Conservation (phyloP, 2,113 vertebrate species). For the Chaenogobius annularis region DNA sequence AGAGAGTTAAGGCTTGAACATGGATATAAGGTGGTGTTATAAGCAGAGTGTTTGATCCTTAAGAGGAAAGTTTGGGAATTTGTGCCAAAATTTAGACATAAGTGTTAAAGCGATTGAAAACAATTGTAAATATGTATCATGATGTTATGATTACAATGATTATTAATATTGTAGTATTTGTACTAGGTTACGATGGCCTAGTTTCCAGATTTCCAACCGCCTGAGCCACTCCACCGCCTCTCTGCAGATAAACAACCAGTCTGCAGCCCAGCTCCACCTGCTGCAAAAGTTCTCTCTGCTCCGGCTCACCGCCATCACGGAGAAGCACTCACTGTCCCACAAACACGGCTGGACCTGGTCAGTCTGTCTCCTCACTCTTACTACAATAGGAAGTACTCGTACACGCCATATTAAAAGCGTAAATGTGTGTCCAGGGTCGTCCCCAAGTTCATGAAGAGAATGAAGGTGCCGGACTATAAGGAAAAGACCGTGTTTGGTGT, state of each 20-base stretch:
- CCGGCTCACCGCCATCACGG: constrained; percentile 96
- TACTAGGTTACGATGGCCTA: constrained; percentile 86
- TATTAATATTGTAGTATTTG: constrained; percentile 13
- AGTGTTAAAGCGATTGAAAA: too few species aligned
- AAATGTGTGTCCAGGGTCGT: constrained; percentile 83
- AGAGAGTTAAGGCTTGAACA: too few species aligned
- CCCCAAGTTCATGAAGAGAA: constrained; percentile 98
- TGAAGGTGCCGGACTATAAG: constrained; percentile 96
- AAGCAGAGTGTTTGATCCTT: too few species aligned
- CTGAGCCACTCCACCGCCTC: constrained; percentile 84
- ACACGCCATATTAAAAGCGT: neutral
- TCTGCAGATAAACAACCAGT: constrained; percentile 91
- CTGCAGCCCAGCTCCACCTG: constrained; percentile 90
- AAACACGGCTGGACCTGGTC: constrained; percentile 98
- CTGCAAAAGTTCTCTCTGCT: constrained; percentile 94
- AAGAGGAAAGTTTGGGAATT: too few species aligned
- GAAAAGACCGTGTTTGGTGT: constrained; percentile 96
- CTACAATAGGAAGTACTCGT: too few species aligned
- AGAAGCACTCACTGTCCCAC: constrained; percentile 94
- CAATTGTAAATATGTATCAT: too few species aligned
- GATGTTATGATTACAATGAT: too few species aligned
- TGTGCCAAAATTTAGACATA: too few species aligned
- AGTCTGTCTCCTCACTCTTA: constrained; percentile 46
- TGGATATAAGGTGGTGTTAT: too few species aligned
- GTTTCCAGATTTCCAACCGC: constrained; percentile 91